phyloP scores from a whole-genome alignment of 2,888 invertebrate genomes.

The Dinocampus coccinellae region DNA sequence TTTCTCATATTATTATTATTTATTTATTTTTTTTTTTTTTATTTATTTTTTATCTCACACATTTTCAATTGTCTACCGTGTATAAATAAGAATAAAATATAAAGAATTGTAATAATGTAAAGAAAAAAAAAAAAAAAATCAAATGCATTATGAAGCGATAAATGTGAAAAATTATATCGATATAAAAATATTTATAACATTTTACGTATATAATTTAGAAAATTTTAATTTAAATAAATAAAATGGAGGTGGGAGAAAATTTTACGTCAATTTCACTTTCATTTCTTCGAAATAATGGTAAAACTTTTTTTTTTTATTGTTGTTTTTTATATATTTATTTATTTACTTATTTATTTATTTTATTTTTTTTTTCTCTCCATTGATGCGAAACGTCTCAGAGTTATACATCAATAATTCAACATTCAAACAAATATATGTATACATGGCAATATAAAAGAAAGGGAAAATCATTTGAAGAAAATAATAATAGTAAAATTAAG shows the following conservation, averaged over 20 bases:
- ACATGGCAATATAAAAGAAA: not conserved
- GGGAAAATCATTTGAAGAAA: not conserved
- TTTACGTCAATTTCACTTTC: conserved; percentile 35
- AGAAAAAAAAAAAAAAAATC: not conserved
- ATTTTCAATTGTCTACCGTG: not conserved
- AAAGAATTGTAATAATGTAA: not conserved
- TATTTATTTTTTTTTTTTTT: not conserved
- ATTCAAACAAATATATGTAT: not conserved
- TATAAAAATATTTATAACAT: not conserved
- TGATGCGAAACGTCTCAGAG: conserved; percentile 28
- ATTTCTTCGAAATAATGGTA: conserved; percentile 21
- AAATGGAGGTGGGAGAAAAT: not conserved
- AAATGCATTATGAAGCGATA: not conserved
- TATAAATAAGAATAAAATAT: not conserved
- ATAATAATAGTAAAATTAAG: not conserved
- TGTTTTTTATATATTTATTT: too few relatives aligned
- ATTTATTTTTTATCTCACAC: not conserved
- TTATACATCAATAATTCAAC: conserved; percentile 24
- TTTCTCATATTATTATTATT: not conserved
- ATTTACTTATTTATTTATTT: too few relatives aligned
- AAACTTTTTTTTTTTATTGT: conserved; percentile 5
- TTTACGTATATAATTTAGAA: not conserved
- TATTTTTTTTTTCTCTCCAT: too few relatives aligned
- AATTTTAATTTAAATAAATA: conserved; percentile 4
- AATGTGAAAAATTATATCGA: not conserved